Percentiles rank a stretch among this genome's conserved stretches.
Evolutionary conservation across 1,140 invertebrate genomes (phyloP).

Genomic region (Scaptomyza montana): DNA sequence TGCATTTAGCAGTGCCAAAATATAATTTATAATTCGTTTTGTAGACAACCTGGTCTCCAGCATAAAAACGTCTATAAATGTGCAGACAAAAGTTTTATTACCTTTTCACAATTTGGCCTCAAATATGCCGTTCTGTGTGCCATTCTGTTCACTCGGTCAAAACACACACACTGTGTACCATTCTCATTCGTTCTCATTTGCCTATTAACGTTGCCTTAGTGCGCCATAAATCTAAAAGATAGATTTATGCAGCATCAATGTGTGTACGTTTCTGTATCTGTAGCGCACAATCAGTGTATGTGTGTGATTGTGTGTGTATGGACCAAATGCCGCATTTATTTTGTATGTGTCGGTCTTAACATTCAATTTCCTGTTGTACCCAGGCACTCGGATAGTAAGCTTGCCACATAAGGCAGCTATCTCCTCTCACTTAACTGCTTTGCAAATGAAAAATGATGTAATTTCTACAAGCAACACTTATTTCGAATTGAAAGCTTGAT

Average conservation of each 20-base stretch:
- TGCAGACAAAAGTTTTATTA: constrained; percentile 69
- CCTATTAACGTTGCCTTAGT: constrained; percentile 72
- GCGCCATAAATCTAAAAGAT: constrained; percentile 70
- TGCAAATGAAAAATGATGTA: constrained; percentile 29
- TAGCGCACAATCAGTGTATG: constrained; percentile 24
- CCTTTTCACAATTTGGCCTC: constrained; percentile 60
- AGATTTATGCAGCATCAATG: constrained; percentile 58
- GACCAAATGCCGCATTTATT: constrained; percentile 41
- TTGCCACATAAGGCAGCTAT: constrained; percentile 10
- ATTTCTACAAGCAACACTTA: constrained; percentile 35
- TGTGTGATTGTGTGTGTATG: constrained; percentile 7
- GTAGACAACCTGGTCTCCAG: constrained; percentile 46
- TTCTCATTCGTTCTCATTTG: constrained; percentile 59
- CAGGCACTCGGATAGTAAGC: constrained; percentile 3
- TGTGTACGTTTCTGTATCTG: constrained; percentile 22
- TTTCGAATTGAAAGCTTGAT: constrained; percentile 29
- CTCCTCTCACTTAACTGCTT: constrained; percentile 3
- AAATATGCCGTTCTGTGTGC: constrained; percentile 12
- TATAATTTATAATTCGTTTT: constrained; percentile 70
- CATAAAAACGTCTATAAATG: constrained; percentile 68
- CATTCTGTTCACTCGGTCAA: constrained; percentile 25
- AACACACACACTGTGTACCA: constrained; percentile 4
- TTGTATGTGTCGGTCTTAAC: constrained; percentile 61
- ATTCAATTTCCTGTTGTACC: constrained; percentile 65
- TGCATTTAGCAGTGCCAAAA: constrained; percentile 54